Evolutionary conservation across 2,888 invertebrate genomes (phyloP), one percentile per base, ranked within the genome.

Genomic region (Tetragonisca angustula): DNA sequence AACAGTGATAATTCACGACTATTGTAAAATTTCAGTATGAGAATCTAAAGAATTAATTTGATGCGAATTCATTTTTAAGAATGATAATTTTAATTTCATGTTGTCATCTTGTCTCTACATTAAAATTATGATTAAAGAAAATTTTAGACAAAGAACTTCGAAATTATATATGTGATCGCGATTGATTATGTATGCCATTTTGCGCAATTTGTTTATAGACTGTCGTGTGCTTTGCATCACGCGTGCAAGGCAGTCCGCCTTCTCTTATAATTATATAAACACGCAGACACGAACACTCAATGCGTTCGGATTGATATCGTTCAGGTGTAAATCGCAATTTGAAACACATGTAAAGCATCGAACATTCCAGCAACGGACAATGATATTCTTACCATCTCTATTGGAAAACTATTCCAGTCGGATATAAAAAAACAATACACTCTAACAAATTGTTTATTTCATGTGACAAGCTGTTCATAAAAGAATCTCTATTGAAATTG

Each of bases 241-340:
- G 56, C 36, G 21, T 62, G 32, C 32, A 15, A 68, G n/a, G 52
- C 54, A 71, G 21, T n/a, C 15, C 62, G 49, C 32, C 59, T 68
- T 24, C 50, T 50, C 64, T 65, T 19, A 61, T 73, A 84, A 81
- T 86, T 85, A 82, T 72, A 85, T 76, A 77, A 76, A 82, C 61
- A 69, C 67, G 70, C 70, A 71, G 76, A 64, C 73, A 56, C 73
- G 59, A 64, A 75, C 73, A 72, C 65, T 68, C 70, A 73, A 69
- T 61, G 36, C 81, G 56, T 49, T 76, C 76, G 59, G 62, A 67
- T 72, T 59, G 71, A 54, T 65, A 43, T n/a, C 61, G 56, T 17
- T 17, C 75, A 27, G 52, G 19, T 64, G 72, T 54, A 65, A 36
- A 43, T 15, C 17, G 43, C 2, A 43, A 19, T 56, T 67, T 15